Evolutionary conservation across 2,797 vertebrate genomes (phyloP).

Genomic region (Dryobates pubescens): DNA sequence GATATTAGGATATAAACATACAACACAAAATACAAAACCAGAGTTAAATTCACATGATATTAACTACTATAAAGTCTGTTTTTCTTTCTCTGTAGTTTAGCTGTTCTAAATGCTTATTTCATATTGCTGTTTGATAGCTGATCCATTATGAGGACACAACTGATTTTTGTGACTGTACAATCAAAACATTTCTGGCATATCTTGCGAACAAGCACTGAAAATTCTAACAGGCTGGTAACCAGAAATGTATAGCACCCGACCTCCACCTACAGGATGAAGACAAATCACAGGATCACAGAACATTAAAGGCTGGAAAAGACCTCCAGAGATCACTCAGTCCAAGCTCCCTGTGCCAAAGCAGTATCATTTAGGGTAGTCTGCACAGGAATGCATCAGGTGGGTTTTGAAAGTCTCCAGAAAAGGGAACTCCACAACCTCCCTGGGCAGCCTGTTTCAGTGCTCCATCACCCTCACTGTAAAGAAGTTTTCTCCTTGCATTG

Average conservation of each 20-base stretch:
- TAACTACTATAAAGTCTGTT: not conserved
- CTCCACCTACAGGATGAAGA: conserved; percentile 76
- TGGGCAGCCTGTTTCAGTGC: too few relatives aligned
- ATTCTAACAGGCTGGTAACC: not conserved
- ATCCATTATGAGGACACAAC: not conserved
- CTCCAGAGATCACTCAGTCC: too few relatives aligned
- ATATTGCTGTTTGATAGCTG: not conserved
- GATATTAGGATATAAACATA: not conserved
- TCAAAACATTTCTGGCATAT: not conserved
- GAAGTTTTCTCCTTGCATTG: too few relatives aligned
- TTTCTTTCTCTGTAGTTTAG: not conserved
- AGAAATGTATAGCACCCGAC: conserved; percentile 36
- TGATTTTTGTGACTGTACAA: not conserved
- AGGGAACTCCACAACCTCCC: too few relatives aligned
- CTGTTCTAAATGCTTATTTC: not conserved
- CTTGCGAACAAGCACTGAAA: not conserved
- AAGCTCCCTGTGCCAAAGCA: too few relatives aligned
- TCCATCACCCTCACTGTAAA: too few relatives aligned
- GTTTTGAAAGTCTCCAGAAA: too few relatives aligned
- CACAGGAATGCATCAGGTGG: too few relatives aligned
- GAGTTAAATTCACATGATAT: not conserved
- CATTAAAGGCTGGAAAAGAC: too few relatives aligned
- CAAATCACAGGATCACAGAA: not conserved
- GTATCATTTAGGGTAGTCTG: too few relatives aligned
- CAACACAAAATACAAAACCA: not conserved